Percentiles rank a stretch among this genome's conserved stretches.
These are phyloP conservation scores for Agrilus planipennis DNA, from an alignment of 1,140 invertebrate genomes.

Conservation along the genomic window DNA sequence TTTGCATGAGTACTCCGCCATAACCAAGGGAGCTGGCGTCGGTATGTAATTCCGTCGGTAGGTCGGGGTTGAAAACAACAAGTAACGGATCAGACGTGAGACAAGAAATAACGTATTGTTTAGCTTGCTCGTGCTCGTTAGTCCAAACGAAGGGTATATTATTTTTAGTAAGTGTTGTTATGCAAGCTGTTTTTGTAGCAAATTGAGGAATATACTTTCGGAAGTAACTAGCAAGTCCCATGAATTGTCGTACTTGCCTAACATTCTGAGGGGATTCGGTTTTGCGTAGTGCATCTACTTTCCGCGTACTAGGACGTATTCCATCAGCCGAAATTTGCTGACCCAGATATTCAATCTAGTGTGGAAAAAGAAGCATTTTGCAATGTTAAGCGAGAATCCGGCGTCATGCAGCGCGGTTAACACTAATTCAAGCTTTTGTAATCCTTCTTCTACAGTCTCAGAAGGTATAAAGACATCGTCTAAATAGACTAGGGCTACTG, in stretches of 20 bases:
- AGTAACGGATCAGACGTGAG: too few species aligned
- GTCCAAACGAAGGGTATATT: conserved; percentile 13
- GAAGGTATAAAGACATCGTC: too few species aligned
- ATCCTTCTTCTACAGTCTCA: too few species aligned
- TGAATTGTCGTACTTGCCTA: conserved; percentile 13
- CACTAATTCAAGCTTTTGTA: background rate
- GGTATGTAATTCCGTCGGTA: too few species aligned
- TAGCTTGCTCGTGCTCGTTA: too few species aligned
- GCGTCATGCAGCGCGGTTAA: background rate
- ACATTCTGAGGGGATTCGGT: conserved; percentile 9
- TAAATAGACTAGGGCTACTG: too few species aligned
- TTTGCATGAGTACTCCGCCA: too few species aligned
- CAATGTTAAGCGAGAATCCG: background rate
- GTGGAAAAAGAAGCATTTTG: too few species aligned
- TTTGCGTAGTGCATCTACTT: background rate
- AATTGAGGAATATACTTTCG: conserved; percentile 17
- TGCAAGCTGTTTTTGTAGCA: conserved; percentile 16
- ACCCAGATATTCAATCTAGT: conserved; percentile 12
- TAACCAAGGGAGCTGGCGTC: too few species aligned
- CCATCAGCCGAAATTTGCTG: background rate
- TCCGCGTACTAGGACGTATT: background rate
- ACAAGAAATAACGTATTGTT: too few species aligned
- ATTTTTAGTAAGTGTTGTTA: conserved; percentile 11
- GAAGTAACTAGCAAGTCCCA: conserved; percentile 19
- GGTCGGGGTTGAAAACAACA: too few species aligned